Evolutionary conservation across 2,888 invertebrate species (phyloP).

Genomic region (Gnatocerus cornutus): DNA sequence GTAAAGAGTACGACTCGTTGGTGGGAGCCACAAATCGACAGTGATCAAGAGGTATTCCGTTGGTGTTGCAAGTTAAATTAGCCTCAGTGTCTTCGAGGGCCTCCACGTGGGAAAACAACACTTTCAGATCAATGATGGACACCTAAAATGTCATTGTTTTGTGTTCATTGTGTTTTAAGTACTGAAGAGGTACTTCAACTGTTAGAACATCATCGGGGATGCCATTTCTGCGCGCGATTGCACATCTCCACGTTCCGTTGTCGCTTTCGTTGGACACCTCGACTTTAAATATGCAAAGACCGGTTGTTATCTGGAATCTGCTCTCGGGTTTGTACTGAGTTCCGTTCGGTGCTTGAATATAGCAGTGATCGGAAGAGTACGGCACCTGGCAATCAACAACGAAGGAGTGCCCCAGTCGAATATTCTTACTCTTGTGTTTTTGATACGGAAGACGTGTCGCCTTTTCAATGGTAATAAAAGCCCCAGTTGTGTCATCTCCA

Average conservation of each 20-base stretch:
- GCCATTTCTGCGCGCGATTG: slow-evolving; percentile 48
- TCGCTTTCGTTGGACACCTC: slow-evolving; percentile 9
- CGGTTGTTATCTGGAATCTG: background rate
- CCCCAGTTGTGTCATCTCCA: background rate
- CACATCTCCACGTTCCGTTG: slow-evolving; percentile 54
- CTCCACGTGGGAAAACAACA: slow-evolving; percentile 32
- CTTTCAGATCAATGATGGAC: slow-evolving; percentile 41
- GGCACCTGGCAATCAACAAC: slow-evolving; percentile 50
- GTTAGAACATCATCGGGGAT: slow-evolving; percentile 47
- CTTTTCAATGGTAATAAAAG: slow-evolving; percentile 13
- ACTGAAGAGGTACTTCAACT: slow-evolving; percentile 29
- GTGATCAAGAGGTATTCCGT: slow-evolving; percentile 45
- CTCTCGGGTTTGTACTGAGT: slow-evolving; percentile 42
- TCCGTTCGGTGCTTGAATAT: slow-evolving; percentile 48
- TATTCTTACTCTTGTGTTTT: slow-evolving; percentile 22
- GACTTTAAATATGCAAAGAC: slow-evolving; percentile 3
- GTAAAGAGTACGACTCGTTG: slow-evolving; percentile 38
- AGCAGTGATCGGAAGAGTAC: slow-evolving; percentile 50
- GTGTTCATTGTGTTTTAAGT: too few relatives aligned
- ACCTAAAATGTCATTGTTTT: slow-evolving; percentile 43
- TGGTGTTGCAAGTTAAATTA: slow-evolving; percentile 46
- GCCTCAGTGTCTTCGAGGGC: slow-evolving; percentile 37
- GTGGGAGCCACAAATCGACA: slow-evolving; percentile 48
- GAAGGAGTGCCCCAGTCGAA: slow-evolving; percentile 39
- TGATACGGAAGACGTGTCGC: slow-evolving; percentile 28